These are phyloP conservation scores for Ciconia nigra DNA, from an alignment of 2,797 vertebrate genomes.

Conservation along the genomic window DNA sequence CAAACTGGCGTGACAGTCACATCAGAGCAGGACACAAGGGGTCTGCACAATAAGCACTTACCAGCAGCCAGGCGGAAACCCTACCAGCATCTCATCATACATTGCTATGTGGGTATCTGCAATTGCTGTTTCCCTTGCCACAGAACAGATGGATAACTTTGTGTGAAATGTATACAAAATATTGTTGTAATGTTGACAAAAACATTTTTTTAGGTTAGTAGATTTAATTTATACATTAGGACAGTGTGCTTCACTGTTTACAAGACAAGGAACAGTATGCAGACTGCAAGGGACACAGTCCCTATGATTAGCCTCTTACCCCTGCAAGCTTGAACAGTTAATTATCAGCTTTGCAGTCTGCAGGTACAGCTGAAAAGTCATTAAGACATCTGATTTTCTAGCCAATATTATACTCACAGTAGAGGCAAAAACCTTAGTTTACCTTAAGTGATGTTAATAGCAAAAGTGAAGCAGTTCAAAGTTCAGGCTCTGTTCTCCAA, in stretches of 20 bases:
- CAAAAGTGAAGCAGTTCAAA: background rate
- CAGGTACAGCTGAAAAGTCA: background rate
- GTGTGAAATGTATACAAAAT: background rate
- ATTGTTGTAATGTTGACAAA: background rate
- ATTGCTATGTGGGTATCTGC: background rate
- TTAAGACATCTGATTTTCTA: background rate
- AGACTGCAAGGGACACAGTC: background rate
- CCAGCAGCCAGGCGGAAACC: background rate
- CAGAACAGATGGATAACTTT: background rate
- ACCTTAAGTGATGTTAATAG: background rate
- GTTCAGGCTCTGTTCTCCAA: background rate
- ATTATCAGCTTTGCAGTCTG: background rate
- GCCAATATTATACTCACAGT: background rate
- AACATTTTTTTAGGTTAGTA: fast-evolving
- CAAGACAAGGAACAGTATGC: background rate
- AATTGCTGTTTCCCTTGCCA: background rate
- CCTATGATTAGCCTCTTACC: background rate
- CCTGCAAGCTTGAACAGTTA: background rate
- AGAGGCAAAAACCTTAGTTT: background rate
- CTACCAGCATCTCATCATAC: background rate
- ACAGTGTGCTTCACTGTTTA: background rate
- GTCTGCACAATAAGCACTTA: too few relatives aligned
- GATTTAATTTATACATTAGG: background rate
- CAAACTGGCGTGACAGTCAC: background rate
- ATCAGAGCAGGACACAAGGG: fast-evolving